phyloP scores from a whole-genome alignment of 2,797 vertebrate species.

The Borostomias antarcticus region DNA sequence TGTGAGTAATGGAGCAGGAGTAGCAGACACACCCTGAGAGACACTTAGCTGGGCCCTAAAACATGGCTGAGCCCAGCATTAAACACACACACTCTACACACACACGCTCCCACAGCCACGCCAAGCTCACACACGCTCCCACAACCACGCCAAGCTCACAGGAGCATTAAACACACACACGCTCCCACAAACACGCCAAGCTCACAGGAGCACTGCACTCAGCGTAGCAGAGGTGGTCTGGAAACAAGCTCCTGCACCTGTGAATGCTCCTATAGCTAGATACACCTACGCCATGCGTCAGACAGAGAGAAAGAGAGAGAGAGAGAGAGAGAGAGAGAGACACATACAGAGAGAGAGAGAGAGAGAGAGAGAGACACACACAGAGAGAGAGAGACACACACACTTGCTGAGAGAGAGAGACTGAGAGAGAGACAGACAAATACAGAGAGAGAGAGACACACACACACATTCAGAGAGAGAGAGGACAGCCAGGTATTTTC shows the following conservation, averaged over 20 bases:
- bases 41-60: no score
- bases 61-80: no score
- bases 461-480: neutral
- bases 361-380: neutral
- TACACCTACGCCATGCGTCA: no score
- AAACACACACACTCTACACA: no score
- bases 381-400: neutral
- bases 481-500: neutral
- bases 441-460: conserved; percentile 6
- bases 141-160: no score
- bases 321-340: conserved; percentile 4
- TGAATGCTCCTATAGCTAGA: no score
- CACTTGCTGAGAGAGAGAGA: conserved; percentile 6
- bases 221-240: no score
- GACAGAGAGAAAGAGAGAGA: no score
- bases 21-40: conserved; percentile 58
- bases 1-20: neutral
- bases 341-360: conserved; percentile 11
- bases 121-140: no score
- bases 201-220: no score
- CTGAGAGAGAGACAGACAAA: neutral
- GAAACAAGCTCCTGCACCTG: no score
- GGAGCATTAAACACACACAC: conserved; percentile 17
- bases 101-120: no score
- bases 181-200: conserved; percentile 10